A percentile compares a stretch with the other conserved stretches of the same genome.
Evolutionary conservation across 2,888 invertebrate genomes (phyloP).

Genomic region (Theretra japonica): DNA sequence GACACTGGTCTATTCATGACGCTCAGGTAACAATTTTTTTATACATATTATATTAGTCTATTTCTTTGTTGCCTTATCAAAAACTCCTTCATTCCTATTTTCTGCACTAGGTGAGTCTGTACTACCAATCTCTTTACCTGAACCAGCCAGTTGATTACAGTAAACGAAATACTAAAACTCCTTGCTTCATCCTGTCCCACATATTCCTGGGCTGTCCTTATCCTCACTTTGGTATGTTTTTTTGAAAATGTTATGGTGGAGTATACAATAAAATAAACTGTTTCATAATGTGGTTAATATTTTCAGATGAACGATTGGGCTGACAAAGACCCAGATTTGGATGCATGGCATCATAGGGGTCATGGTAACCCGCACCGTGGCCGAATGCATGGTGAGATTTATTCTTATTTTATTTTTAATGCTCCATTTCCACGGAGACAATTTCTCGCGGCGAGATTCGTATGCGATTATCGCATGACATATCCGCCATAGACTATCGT

Average conservation of each 20-base stretch:
- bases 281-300: neutral
- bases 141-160: constrained; percentile 77
- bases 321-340: constrained; percentile 79
- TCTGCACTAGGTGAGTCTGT: constrained; percentile 71
- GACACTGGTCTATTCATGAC: constrained; percentile 80
- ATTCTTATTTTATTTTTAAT: neutral
- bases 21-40: constrained; percentile 63
- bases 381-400: constrained; percentile 65
- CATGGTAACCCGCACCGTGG: constrained; percentile 82
- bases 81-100: constrained; percentile 14
- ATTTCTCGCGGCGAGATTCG: too few relatives aligned
- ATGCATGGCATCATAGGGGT: constrained; percentile 80
- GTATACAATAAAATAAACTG: neutral
- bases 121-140: constrained; percentile 68
- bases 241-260: constrained; percentile 29
- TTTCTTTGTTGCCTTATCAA: neutral
- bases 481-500: too few relatives aligned
- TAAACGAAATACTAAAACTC: constrained; percentile 64
- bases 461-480: too few relatives aligned
- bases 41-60: neutral
- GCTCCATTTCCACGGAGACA: too few relatives aligned
- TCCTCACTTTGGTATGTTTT: constrained; percentile 78
- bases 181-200: constrained; percentile 79
- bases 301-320: constrained; percentile 81
- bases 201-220: constrained; percentile 82